phyloP scores from a whole-genome alignment of 1,140 invertebrate genomes.

The Acromyrmex heyeri region DNA sequence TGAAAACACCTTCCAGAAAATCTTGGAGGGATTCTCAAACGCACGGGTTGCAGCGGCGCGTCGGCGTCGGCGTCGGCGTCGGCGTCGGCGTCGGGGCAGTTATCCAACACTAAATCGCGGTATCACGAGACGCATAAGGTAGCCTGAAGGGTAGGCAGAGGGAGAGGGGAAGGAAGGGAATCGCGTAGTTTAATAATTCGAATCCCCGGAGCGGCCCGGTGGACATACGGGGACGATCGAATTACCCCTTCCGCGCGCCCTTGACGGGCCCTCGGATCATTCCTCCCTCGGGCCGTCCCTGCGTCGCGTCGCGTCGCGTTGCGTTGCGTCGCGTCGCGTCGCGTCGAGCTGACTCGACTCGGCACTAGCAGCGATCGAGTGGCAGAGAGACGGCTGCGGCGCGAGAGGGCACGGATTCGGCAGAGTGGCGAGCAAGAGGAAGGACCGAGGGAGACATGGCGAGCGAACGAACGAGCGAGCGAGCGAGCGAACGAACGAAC shows the following conservation, averaged over 20 bases:
- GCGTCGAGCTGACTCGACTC: constrained; percentile 55
- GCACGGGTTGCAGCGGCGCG: constrained; percentile 21
- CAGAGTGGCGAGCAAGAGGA: constrained; percentile 34
- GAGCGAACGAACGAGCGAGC: too few species aligned
- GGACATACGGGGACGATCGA: constrained; percentile 43
- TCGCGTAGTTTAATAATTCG: constrained; percentile 64
- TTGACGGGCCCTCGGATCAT: constrained; percentile 51
- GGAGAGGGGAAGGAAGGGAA: constrained; percentile 5
- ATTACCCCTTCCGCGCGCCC: constrained; percentile 50
- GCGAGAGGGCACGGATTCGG: constrained; percentile 55
- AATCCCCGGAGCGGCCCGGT: constrained; percentile 44
- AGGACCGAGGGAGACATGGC: neutral
- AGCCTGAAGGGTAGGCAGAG: neutral
- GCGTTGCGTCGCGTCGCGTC: too few species aligned
- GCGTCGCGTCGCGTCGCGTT: constrained; percentile 6
- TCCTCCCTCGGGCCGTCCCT: constrained; percentile 61
- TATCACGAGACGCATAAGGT: constrained; percentile 6
- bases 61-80: neutral
- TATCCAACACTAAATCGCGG: constrained; percentile 61
- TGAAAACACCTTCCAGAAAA: neutral
- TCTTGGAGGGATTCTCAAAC: constrained; percentile 29
- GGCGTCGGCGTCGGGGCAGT: constrained; percentile 27
- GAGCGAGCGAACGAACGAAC: neutral
- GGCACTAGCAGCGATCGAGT: constrained; percentile 38
- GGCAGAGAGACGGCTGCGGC: constrained; percentile 48